Conservation (phyloP, 37 sponge, comb jelly and placozoan genomes). For the Tethya wilhelma region DNA sequence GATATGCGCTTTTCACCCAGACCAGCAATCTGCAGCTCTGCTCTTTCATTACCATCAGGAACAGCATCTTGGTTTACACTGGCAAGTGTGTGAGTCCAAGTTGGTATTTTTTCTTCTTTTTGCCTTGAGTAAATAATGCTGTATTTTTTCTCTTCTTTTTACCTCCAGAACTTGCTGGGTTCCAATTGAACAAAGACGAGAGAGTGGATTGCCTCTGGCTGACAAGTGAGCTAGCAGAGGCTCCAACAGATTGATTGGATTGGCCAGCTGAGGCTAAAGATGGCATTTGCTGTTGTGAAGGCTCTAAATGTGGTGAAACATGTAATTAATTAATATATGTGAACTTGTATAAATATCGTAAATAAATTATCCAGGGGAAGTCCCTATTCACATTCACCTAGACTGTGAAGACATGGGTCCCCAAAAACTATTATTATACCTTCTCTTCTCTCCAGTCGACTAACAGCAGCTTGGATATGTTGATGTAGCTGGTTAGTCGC, state of each 20-base stretch:
- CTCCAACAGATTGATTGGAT: too few species aligned
- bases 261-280: background rate
- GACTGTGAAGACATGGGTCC: too few species aligned
- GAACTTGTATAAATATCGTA: background rate
- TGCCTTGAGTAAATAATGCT: background rate
- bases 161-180: conserved; percentile 8
- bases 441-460: too few species aligned
- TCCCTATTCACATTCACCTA: too few species aligned
- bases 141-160: background rate
- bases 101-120: conserved; percentile 8
- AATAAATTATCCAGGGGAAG: background rate
- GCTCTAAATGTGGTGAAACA: background rate
- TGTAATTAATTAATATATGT: background rate
- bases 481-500: background rate
- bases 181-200: conserved; percentile 20
- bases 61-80: background rate
- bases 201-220: background rate
- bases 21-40: conserved; percentile 29
- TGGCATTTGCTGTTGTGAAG: background rate
- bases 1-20: conserved; percentile 33
- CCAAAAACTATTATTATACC: too few species aligned
- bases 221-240: too few species aligned
- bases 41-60: conserved; percentile 30
- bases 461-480: background rate
- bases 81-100: conserved; percentile 41